phyloP scores from a whole-genome alignment of 2,113 vertebrate genomes.

The Butorides virescens region DNA sequence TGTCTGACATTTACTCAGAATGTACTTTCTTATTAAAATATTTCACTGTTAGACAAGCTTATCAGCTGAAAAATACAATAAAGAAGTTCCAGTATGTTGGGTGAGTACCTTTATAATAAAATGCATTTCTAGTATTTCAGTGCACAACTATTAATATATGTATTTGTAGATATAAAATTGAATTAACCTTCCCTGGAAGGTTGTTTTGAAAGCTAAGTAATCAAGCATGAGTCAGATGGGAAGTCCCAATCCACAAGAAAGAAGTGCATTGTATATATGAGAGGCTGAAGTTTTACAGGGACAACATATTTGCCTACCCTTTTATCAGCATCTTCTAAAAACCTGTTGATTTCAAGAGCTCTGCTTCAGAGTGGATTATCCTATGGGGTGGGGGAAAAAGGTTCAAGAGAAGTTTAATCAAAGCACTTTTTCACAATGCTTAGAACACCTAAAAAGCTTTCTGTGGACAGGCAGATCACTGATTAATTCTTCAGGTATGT shows the following conservation, averaged over 20 bases:
- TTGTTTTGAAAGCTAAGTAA: neutral
- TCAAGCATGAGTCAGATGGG: neutral
- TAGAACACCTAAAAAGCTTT: neutral
- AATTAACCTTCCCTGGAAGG: neutral
- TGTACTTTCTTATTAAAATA: conserved; percentile 74
- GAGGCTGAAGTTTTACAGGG: neutral
- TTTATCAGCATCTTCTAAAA: neutral
- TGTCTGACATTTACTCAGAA: conserved; percentile 75
- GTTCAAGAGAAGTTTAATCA: conserved; percentile 18
- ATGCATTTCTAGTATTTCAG: neutral
- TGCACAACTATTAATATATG: neutral
- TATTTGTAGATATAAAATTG: conserved; percentile 13
- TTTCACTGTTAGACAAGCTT: conserved; percentile 69
- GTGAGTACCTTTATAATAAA: neutral
- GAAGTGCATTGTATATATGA: neutral
- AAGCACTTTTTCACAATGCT: neutral
- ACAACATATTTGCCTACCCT: neutral
- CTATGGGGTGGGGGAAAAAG: neutral
- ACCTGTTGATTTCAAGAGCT: neutral
- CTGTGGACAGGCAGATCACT: neutral
- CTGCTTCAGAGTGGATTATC: neutral
- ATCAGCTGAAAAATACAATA: conserved; percentile 70
- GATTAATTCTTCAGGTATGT: conserved; percentile 13
- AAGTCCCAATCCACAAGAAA: neutral
- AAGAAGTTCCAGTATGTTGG: neutral